Base-by-base conservation (phyloP, 2,113 vertebrate genomes). In the Murina feae region DNA sequence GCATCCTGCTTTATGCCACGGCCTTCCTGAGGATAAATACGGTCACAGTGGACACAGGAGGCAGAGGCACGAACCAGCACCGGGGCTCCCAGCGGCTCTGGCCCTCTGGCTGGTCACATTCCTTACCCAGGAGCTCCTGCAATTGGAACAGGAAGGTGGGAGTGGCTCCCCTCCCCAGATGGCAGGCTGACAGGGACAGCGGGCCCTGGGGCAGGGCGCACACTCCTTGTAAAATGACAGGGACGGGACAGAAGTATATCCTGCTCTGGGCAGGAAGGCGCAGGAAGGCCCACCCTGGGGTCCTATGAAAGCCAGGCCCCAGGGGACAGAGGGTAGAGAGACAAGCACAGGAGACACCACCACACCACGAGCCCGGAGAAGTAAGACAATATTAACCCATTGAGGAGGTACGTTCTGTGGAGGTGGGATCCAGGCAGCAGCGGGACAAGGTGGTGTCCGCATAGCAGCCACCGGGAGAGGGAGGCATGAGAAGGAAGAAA, bases 391-490 rank as follows among this genome's bases (percentile, higher is more conserved):
- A 99, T 98, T 99, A 98, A 99, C 99, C 99, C 99, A 98, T 99
- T 99, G 98, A 99, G 99, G 97, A 99, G 99, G 95, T 99, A 99
- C 32, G 99, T 99, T 98, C 99, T 99, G 99, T 97, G 97, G 95
- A 97, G 97, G 97, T 93, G 98, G 74, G 96, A 96, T 99, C 97
- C 97, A 97, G 98, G 88, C 91, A 95, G 97, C 92, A 96, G 79
- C 88, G 39, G 92, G 83, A 60, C 83, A 91, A 86, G 93, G 94
- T 30, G 94, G 93, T 42, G 60, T 97, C 94, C 96, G 6, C 86
- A 83, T 0, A 71, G 75, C 92, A 47, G 95, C 85, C 39, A 20
- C 66, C 30, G 13, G 93, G 78, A 95, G 97, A 96, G 97, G 97
- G 96, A 89, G 58, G 86, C 58, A 94, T 20, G 2, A 80, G 21